Conservation (phyloP, 2,888 invertebrate species). For the Lasioglossum villosulum region DNA sequence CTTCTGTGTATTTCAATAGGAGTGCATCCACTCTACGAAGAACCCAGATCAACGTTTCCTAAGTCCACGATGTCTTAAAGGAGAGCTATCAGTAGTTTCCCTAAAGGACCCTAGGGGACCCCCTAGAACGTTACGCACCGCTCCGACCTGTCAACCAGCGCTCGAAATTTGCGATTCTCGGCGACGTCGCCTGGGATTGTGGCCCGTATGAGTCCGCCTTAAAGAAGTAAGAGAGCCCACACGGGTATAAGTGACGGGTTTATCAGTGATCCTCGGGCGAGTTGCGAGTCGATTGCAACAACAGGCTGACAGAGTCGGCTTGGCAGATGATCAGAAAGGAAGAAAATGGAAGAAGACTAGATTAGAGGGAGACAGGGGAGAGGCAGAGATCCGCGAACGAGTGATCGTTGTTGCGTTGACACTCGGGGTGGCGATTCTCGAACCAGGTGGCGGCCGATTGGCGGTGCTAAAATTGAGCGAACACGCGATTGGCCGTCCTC, state of each 20-base stretch:
- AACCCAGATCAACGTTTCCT: too few species aligned
- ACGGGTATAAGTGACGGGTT: not conserved
- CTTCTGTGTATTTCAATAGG: too few species aligned
- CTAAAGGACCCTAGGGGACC: too few species aligned
- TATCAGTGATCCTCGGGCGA: conserved; percentile 3
- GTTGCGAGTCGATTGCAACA: conserved; percentile 18
- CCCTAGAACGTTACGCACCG: too few species aligned
- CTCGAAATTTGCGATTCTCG: too few species aligned
- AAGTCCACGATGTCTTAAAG: too few species aligned
- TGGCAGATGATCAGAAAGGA: conserved; percentile 43
- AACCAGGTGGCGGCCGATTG: conserved; percentile 68
- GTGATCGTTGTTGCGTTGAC: conserved; percentile 60
- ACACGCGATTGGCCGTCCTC: conserved; percentile 60
- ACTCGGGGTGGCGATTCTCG: conserved; percentile 68
- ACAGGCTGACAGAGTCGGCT: not conserved
- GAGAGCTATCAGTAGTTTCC: too few species aligned
- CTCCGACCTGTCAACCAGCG: too few species aligned
- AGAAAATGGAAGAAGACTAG: conserved; percentile 28
- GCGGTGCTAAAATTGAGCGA: conserved; percentile 70
- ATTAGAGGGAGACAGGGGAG: conserved; percentile 1
- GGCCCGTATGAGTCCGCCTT: too few species aligned
- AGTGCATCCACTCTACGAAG: too few species aligned
- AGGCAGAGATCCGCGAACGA: conserved; percentile 10
- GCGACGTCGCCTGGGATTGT: too few species aligned
- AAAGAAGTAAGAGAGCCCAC: not conserved